Conservation (phyloP, 2,797 vertebrate genomes). For the Menidia menidia region DNA sequence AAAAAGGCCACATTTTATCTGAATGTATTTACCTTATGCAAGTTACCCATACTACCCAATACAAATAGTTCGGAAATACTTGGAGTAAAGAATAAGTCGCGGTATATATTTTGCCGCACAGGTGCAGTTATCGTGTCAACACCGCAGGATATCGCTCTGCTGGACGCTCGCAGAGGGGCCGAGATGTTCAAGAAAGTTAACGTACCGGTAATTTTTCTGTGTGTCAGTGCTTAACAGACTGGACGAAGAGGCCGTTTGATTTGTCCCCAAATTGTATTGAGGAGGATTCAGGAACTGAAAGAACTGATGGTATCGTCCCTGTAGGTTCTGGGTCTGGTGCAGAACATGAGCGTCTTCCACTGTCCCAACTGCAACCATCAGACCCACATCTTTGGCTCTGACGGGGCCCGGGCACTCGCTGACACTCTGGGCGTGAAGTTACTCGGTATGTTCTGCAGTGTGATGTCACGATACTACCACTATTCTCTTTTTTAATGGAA, state of each 20-base stretch:
- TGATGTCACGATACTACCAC: not conserved
- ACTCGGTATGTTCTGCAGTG: conserved; percentile 81
- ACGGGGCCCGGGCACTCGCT: conserved; percentile 89
- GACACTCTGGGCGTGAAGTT: conserved; percentile 85
- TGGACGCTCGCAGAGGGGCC: conserved; percentile 91
- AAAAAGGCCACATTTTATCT: not conserved
- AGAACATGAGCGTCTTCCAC: conserved; percentile 98
- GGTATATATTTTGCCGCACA: conserved; percentile 46
- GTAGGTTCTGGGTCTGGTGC: conserved; percentile 94
- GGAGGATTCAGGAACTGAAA: not conserved
- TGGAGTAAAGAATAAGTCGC: not conserved
- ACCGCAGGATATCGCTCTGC: conserved; percentile 93
- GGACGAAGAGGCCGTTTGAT: not conserved
- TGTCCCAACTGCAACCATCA: conserved; percentile 93
- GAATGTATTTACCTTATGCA: not conserved
- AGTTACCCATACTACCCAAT: not conserved
- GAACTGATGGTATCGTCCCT: conserved; percentile 10
- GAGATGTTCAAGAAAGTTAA: conserved; percentile 98
- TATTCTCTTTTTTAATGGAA: too few relatives aligned
- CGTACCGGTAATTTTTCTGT: conserved; percentile 85
- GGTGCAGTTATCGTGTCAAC: conserved; percentile 96
- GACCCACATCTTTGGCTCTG: conserved; percentile 94
- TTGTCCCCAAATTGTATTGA: not conserved
- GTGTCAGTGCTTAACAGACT: not conserved
- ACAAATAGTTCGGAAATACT: not conserved